Base-by-base conservation (phyloP, 2,797 vertebrate species). In the Xenopus petersii region DNA sequence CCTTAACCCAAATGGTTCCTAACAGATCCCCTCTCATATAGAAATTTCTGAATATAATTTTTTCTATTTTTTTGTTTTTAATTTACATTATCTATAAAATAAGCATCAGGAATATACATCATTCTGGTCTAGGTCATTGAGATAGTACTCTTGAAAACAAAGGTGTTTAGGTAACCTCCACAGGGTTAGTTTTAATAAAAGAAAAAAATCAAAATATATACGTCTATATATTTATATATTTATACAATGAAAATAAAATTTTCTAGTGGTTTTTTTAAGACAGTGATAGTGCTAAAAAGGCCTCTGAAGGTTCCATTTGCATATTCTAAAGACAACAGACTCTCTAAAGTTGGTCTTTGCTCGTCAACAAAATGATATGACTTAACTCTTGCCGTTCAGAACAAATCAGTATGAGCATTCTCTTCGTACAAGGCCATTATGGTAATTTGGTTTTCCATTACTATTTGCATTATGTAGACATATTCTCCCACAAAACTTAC, bases 241-340 rank as follows among this genome's bases (percentile, higher is more conserved):
- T 4, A 74, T 15, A 33, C 0, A 68, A 26, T 71, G 63, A 56
- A 64, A 81, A 84, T 82, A 68, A 78, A 81, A 42, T 33, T 49
- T 74, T 49, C 58, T 64, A 70, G 70, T 75, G 69, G 70, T 73
- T 79, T 76, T 42, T 15, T 56, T 80, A 84, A 85, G 82, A 84
- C 80, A 75, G 83, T 51, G 1, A 84, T 79, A 83, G 81, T 79
- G 81, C 81, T 74, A 69, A 82, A 76, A 30, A 73, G 61, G 77
- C 62, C 61, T 70, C 16, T 65, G 71, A 63, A 70, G 67, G 73
- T 51, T 21, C 55, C 8, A n/a, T 59, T 58, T 60, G 61, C 24
- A 55, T 63, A 36, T 55, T 73, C 66, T 59, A 69, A 69, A 73
- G 71, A 70, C 66, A 64, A 64, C 62, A 46, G 33, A 64, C 62